phyloP scores from a whole-genome alignment of 2,113 vertebrate species.

The Sebastes schlegelii region DNA sequence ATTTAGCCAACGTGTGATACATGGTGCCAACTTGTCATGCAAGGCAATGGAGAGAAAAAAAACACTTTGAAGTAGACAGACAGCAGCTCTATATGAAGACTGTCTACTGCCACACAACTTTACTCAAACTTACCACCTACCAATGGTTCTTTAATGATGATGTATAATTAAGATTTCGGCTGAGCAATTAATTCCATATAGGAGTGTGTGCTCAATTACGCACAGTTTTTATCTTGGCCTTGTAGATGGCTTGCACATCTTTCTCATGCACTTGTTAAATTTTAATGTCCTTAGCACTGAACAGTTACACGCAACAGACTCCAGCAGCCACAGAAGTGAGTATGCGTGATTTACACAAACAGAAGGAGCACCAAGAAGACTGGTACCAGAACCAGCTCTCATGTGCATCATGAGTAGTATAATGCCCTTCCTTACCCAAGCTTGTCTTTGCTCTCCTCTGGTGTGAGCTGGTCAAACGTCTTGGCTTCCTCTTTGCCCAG shows the following conservation, averaged over 20 bases:
- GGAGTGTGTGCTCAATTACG: slow-evolving; percentile 44
- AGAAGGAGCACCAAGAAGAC: neutral
- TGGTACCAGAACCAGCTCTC: neutral
- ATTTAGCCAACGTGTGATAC: slow-evolving; percentile 55
- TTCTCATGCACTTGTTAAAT: slow-evolving; percentile 53
- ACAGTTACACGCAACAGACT: slow-evolving; percentile 45
- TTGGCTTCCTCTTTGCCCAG: slow-evolving; percentile 94
- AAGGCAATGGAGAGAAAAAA: neutral
- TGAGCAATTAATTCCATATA: slow-evolving; percentile 29
- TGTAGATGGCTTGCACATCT: slow-evolving; percentile 51
- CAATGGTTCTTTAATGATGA: slow-evolving; percentile 49
- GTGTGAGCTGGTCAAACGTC: slow-evolving; percentile 96
- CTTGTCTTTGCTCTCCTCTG: slow-evolving; percentile 92
- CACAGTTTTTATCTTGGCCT: neutral
- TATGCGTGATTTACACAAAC: slow-evolving; percentile 34
- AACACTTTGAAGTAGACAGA: neutral
- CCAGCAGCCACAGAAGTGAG: neutral
- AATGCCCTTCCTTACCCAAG: slow-evolving; percentile 90
- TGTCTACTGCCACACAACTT: neutral
- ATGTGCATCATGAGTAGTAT: neutral
- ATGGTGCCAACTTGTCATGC: slow-evolving; percentile 63
- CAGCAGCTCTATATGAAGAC: neutral
- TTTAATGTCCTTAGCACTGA: slow-evolving; percentile 40
- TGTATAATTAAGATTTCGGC: slow-evolving; percentile 59
- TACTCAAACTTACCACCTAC: slow-evolving; percentile 6